phyloP scores from a whole-genome alignment of 2,797 vertebrate species.

The Galagoides demidoff region DNA sequence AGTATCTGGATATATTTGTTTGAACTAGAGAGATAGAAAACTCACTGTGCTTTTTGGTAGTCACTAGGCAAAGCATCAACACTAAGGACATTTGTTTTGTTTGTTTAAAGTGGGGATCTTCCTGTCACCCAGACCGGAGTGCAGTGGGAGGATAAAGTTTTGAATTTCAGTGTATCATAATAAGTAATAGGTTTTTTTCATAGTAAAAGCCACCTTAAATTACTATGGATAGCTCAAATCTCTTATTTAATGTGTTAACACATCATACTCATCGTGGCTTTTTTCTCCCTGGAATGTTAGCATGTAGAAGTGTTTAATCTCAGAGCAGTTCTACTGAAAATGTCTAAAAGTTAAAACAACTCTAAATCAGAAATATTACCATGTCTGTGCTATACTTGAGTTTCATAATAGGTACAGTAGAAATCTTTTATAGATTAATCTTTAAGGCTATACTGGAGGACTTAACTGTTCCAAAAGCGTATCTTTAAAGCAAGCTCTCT shows the following conservation, averaged over 20 bases:
- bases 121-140: no score
- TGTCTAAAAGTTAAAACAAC: constrained; percentile 24
- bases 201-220: constrained; percentile 18
- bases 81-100: neutral
- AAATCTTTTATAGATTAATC: constrained; percentile 38
- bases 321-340: neutral
- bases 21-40: constrained; percentile 24
- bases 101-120: no score
- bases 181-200: neutral
- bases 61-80: constrained; percentile 7
- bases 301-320: neutral
- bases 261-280: neutral
- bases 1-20: constrained; percentile 36
- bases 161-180: neutral
- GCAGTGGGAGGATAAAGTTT: neutral
- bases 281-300: neutral
- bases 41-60: neutral
- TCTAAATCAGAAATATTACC: constrained; percentile 42
- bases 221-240: neutral
- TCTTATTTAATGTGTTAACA: neutral
- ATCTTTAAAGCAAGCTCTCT: neutral
- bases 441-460: neutral
- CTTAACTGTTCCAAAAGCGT: neutral
- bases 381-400: neutral
- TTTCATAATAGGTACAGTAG: neutral